Evolutionary conservation across 1,140 invertebrate genomes (phyloP), one percentile per base, ranked within the genome.

Genomic region (Dendroctonus valens): DNA sequence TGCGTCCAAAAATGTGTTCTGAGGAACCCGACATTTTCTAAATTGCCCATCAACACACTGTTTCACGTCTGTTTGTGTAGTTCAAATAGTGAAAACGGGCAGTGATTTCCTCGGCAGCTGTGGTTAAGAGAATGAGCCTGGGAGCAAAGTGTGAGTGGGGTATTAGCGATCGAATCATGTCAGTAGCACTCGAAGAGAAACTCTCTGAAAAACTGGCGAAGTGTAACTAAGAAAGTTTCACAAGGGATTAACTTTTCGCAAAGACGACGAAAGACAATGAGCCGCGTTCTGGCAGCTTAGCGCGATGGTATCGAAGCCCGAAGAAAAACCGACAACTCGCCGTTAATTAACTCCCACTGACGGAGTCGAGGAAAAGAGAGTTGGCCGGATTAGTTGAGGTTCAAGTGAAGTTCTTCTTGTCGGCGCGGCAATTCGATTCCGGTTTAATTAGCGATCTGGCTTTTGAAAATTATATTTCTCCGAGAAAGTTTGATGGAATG

Each of bases 391-490:
- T 58, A 58, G 55, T 38, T 12, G 37, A 40, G 49, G 58, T 59
- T 59, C 42, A 49, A 59, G 41, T 9, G 42, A 37, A 46, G 58
- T 59, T 59, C 58, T 59, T 59, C 42, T 59, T 59, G 58, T 58
- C 40, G 39, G 26, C 26, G 26, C 42, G 8, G 42, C 58, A 59
- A 59, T 59, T 59, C 58, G 58, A 59, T 59, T 59, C 58, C 37
- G 49, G 44, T 59, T 59, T 59, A 59, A 59, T 59, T 48, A 59
- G 41, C 44, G 46, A 59, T 59, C 57, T 59, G 57, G 41, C 41
- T 6, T 59, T 59, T 59, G 41, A 46, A 59, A 59, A 59, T 59
- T 59, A 59, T 59, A 59, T 59, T 59, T 59, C 58, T 46, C 5
- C 9, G 26, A 42, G 42, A 59, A 59, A 59, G 41, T 59, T 59